Conservation (phyloP, 1,140 invertebrate genomes). For the Charaxes varanes region DNA sequence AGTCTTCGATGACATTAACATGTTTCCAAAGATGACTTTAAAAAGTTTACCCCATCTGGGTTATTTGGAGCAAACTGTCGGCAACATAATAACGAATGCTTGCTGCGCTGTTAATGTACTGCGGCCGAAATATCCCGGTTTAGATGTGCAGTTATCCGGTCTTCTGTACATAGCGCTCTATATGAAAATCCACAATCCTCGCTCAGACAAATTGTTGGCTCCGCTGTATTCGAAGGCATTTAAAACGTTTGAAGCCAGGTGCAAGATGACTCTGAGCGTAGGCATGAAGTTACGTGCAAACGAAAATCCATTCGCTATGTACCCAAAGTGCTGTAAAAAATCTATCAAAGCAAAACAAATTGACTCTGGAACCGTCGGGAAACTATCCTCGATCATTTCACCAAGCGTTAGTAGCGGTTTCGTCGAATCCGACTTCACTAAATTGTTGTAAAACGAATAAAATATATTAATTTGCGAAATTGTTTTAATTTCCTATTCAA, state of each 20-base stretch:
- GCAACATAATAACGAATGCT: conserved; percentile 65
- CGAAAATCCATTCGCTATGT: conserved; percentile 59
- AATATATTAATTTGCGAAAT: too few relatives aligned
- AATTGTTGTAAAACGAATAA: too few relatives aligned
- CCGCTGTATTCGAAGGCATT: conserved; percentile 50
- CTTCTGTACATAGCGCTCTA: conserved; percentile 71
- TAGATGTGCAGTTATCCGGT: conserved; percentile 63
- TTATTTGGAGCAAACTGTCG: conserved; percentile 76
- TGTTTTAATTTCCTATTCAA: too few relatives aligned
- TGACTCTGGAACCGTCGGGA: conserved; percentile 21
- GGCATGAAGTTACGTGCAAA: conserved; percentile 56
- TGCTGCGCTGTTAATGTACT: conserved; percentile 62
- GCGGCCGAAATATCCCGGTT: conserved; percentile 75
- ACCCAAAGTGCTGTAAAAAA: conserved; percentile 52
- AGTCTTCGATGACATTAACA: conserved; percentile 54
- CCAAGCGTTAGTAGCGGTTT: too few relatives aligned
- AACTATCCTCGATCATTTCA: conserved; percentile 20
- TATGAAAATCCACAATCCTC: conserved; percentile 73
- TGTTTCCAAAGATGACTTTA: conserved; percentile 54
- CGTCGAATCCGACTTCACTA: too few relatives aligned
- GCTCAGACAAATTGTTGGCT: conserved; percentile 24
- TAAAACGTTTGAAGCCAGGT: conserved; percentile 49
- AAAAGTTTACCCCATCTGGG: conserved; percentile 71
- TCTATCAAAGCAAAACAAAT: not conserved
- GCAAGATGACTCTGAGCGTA: conserved; percentile 49